Conservation (phyloP, 2,113 vertebrate genomes). For the Malurus elegans region DNA sequence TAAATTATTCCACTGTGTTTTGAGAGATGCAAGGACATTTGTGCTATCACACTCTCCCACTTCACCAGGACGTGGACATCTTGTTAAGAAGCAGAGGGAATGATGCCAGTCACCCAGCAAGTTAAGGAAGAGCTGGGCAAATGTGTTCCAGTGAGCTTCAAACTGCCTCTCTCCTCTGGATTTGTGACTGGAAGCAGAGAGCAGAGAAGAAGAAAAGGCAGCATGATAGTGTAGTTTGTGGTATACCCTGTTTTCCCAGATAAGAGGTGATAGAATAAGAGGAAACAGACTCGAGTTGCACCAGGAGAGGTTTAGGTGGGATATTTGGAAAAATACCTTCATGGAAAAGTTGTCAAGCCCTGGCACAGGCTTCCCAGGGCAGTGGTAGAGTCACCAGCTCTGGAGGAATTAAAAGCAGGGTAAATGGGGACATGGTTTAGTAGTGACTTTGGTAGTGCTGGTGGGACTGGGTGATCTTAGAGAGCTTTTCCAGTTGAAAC, state of each 20-base stretch:
- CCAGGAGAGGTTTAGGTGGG: not conserved
- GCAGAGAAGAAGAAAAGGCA: not conserved
- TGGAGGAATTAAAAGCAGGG: not conserved
- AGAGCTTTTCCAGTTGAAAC: not conserved
- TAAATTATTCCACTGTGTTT: not conserved
- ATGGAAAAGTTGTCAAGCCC: not conserved
- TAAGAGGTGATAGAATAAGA: not conserved
- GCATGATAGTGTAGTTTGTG: not conserved
- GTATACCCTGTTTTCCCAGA: not conserved
- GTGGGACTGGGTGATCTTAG: not conserved
- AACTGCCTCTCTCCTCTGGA: not conserved
- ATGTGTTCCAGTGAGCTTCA: not conserved
- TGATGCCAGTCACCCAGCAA: not conserved
- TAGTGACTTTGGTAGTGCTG: not conserved
- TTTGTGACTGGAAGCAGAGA: not conserved
- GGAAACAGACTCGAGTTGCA: fast-evolving
- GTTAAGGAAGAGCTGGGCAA: not conserved
- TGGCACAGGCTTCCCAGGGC: not conserved
- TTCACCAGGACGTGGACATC: not conserved
- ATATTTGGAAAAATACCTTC: not conserved
- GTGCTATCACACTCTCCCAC: not conserved
- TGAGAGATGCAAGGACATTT: fast-evolving
- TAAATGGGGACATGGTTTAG: not conserved
- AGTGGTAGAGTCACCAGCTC: not conserved
- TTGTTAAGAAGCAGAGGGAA: not conserved